Conservation (phyloP, 2,797 vertebrate genomes). For the Hemibagrus guttatus region DNA sequence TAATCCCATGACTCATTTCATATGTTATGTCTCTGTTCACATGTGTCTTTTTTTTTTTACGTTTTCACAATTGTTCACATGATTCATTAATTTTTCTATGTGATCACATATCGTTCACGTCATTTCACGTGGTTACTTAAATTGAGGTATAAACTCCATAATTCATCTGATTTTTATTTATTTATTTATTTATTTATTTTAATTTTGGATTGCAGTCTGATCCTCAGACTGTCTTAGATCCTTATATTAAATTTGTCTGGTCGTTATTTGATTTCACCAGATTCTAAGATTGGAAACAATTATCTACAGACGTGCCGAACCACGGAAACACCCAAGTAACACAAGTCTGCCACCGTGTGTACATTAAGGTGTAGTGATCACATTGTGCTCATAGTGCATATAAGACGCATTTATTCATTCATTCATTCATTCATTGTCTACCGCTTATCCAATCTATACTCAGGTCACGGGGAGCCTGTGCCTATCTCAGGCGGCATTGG, state of each 20-base stretch:
- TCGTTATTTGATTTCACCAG: constrained; percentile 15
- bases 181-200: neutral
- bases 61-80: neutral
- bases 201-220: constrained; percentile 3
- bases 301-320: neutral
- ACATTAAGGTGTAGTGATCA: constrained; percentile 6
- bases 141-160: neutral
- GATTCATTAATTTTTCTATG: neutral
- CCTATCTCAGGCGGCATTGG: too few species aligned
- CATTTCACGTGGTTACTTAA: neutral
- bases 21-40: neutral
- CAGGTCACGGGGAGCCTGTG: too few species aligned
- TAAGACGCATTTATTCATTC: too few species aligned
- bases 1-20: neutral
- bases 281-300: constrained; percentile 20
- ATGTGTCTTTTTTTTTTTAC: neutral
- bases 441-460: too few species aligned
- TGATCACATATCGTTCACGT: neutral
- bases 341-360: constrained; percentile 54
- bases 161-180: neutral
- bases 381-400: neutral
- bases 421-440: too few species aligned
- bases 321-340: constrained; percentile 1
- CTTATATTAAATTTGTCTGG: constrained; percentile 1
- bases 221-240: neutral